phyloP scores from a whole-genome alignment of 2,113 vertebrate genomes.

The Paramormyrops kingsleyae region DNA sequence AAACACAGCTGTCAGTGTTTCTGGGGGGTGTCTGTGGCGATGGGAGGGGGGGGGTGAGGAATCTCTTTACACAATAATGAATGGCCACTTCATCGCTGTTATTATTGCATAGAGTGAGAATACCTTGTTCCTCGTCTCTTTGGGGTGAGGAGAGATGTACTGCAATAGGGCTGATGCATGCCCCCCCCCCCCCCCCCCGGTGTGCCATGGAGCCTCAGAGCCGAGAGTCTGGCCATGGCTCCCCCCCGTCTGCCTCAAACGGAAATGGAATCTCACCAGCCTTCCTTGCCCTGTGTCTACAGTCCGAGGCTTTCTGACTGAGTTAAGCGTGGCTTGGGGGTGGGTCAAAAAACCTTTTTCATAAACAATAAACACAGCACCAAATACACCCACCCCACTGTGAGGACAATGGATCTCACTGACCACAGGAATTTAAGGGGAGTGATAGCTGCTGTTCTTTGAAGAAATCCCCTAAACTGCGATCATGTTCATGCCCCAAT shows the following conservation, averaged over 20 bases:
- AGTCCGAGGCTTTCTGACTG: neutral
- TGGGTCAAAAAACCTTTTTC: neutral
- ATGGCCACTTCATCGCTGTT: slow-evolving; percentile 15
- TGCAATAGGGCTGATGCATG: neutral
- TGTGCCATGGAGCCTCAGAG: neutral
- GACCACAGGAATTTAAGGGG: neutral
- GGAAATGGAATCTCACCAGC: slow-evolving; percentile 12
- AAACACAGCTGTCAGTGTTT: slow-evolving; percentile 25
- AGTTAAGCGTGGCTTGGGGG: neutral
- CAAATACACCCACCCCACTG: neutral
- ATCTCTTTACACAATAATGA: slow-evolving; percentile 7
- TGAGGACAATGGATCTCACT: neutral
- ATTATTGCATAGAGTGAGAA: slow-evolving; percentile 8
- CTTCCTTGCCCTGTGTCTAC: neutral
- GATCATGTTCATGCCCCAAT: neutral
- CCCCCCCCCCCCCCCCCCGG: neutral
- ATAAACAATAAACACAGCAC: neutral
- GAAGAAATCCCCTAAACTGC: neutral
- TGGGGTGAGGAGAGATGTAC: neutral
- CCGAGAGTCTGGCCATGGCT: neutral
- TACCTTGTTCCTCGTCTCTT: neutral
- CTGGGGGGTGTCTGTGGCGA: neutral
- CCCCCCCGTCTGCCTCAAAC: neutral
- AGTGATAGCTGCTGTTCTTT: neutral
- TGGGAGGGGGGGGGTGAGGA: neutral